These are phyloP conservation scores for Folsomia manolachei DNA, from an alignment of 2,888 invertebrate genomes.

Conservation along the genomic window DNA sequence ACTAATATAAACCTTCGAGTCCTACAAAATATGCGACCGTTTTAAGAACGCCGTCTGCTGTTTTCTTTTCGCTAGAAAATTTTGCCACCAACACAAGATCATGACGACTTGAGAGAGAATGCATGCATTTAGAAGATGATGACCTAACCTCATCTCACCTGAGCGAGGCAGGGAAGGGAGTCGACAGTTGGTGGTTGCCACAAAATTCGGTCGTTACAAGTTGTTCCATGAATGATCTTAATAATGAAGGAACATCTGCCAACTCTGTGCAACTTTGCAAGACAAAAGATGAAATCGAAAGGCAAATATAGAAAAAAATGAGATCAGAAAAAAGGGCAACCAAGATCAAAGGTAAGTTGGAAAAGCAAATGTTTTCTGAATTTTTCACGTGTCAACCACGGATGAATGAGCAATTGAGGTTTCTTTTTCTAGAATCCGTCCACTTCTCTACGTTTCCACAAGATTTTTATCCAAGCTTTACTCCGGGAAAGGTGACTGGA, in stretches of 20 bases:
- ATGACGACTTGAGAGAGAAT: too few relatives aligned
- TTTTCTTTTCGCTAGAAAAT: too few relatives aligned
- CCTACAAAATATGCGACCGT: too few relatives aligned
- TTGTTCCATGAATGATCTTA: not conserved
- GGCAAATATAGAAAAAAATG: slow-evolving; percentile 18
- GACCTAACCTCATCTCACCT: too few relatives aligned
- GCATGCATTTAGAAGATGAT: too few relatives aligned
- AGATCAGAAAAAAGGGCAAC: slow-evolving; percentile 20
- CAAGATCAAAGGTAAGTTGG: not conserved
- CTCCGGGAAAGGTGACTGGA: not conserved
- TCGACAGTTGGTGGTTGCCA: not conserved
- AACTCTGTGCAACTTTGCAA: slow-evolving; percentile 14
- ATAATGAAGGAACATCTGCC: slow-evolving; percentile 18
- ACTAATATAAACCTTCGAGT: too few relatives aligned
- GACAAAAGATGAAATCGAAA: slow-evolving; percentile 21
- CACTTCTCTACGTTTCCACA: slow-evolving; percentile 2
- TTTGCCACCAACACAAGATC: too few relatives aligned
- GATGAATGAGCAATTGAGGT: slow-evolving; percentile 23
- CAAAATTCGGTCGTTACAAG: slow-evolving; percentile 11
- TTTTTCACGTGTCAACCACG: slow-evolving; percentile 21
- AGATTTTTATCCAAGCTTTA: not conserved
- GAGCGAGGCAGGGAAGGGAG: not conserved
- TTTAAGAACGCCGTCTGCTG: too few relatives aligned
- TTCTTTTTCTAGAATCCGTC: slow-evolving; percentile 2
- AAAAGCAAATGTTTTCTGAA: slow-evolving; percentile 8